Base-by-base conservation (phyloP, 2,797 vertebrate species). In the Mallotus villosus region DNA sequence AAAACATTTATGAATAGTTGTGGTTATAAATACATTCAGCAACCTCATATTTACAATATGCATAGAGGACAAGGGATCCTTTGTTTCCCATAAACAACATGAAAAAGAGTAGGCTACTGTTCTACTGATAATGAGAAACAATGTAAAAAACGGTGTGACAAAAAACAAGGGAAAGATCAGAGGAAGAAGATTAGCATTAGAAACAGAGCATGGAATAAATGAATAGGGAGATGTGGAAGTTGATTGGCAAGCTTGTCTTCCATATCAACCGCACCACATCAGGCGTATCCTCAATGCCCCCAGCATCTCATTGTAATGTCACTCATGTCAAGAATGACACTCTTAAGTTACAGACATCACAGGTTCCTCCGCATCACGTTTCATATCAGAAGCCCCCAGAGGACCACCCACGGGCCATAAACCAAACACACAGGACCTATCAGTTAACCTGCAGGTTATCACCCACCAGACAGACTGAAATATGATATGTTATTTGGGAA, bases 11-110 rank as follows among this genome's bases (percentile, higher is more conserved):
- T 82, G 78, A 68, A 73, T 66, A 64, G 29, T 62, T 82, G 77
- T 70, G 59, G 72, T 37, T 84, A 71, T 63, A 79, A 73, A 80
- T 81, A 70, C 76, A 71, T 75, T 83, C 72, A 9, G 16, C 17
- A 27, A 78, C 25, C 55, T 41, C 14, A 37, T 49, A 65, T 72
- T 49, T 57, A 72, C 58, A 12, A 41, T 24, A 34, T 63, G 64
- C 69, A 53, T 64, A 63, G 61, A 80, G 59, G 3, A 81, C 76
- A 78, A 78, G 73, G 58, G 53, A 59, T 3, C 67, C 79, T 78
- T 82, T 87, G 78, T 84, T 68, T 68, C 37, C 16, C 32, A n/a
- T 49, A 37, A 24, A 70, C 25, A 59, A 77, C 58, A 70, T 16
- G 11, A 55, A 66, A 46, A 67, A 62, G 41, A 73, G 80, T 49